phyloP scores from a whole-genome alignment of 2,797 vertebrate species.

The Lutjanus argentimaculatus region DNA sequence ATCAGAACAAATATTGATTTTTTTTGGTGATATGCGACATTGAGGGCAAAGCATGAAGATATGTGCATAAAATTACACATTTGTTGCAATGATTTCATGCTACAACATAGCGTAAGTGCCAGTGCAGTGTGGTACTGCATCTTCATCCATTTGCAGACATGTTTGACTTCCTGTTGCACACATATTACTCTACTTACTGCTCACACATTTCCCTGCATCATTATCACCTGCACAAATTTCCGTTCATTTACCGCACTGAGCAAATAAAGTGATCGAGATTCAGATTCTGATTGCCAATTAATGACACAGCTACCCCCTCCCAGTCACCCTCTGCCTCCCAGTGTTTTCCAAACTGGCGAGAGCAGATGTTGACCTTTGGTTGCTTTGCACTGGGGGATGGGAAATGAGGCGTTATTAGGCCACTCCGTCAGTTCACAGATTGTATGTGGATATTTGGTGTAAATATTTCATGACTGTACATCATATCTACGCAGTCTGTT shows the following conservation, averaged over 20 bases:
- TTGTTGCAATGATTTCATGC: not conserved
- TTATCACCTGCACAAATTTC: not conserved
- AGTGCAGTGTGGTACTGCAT: not conserved
- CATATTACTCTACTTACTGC: not conserved
- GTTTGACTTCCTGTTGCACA: constrained; percentile 2
- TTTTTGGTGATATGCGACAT: not conserved
- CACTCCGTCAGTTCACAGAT: constrained; percentile 53
- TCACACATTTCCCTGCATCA: not conserved
- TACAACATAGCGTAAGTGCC: too few relatives aligned
- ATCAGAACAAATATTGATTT: not conserved
- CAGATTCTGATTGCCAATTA: constrained; percentile 34
- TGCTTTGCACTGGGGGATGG: constrained; percentile 37
- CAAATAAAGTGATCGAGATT: constrained; percentile 28
- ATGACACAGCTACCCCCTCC: not conserved
- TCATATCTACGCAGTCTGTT: constrained; percentile 15
- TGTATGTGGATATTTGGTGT: constrained; percentile 52
- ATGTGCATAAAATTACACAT: too few relatives aligned
- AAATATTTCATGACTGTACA: constrained; percentile 66
- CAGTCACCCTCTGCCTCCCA: constrained; percentile 36
- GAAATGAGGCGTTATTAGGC: constrained; percentile 47
- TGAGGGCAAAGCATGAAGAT: not conserved
- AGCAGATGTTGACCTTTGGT: constrained; percentile 75
- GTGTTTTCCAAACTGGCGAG: constrained; percentile 55
- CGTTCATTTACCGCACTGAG: not conserved
- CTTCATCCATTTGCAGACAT: not conserved